phyloP scores from a whole-genome alignment of 1,140 invertebrate genomes.

The Listronotus bonariensis region DNA sequence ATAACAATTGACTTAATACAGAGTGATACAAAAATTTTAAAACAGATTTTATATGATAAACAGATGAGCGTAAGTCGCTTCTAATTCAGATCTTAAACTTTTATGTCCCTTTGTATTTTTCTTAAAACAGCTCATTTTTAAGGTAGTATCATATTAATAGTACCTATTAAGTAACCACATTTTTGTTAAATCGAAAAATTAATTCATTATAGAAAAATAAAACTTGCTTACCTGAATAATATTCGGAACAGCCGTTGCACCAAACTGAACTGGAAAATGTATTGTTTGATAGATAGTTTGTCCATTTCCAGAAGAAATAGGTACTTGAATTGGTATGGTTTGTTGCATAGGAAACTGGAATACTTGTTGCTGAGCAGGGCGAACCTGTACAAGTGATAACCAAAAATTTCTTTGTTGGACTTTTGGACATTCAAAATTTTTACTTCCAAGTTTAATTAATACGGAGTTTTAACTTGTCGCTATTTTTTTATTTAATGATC shows the following conservation, averaged over 20 bases:
- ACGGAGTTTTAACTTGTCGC: too few relatives aligned
- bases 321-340: conserved; percentile 89
- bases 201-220: neutral
- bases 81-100: too few relatives aligned
- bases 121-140: too few relatives aligned
- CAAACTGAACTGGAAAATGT: conserved; percentile 84
- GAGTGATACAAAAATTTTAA: too few relatives aligned
- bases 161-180: neutral
- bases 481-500: too few relatives aligned
- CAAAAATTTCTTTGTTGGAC: conserved; percentile 10
- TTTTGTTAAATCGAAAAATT: neutral
- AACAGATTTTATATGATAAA: too few relatives aligned
- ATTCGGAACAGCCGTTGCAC: conserved; percentile 63
- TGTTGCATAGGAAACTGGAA: conserved; percentile 83
- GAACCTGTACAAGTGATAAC: conserved; percentile 60
- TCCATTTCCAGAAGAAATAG: conserved; percentile 85
- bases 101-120: too few relatives aligned
- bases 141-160: neutral
- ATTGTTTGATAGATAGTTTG: conserved; percentile 93
- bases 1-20: too few relatives aligned
- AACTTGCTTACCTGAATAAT: conserved; percentile 58
- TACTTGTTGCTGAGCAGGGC: conserved; percentile 59
- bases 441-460: too few relatives aligned
- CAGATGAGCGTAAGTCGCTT: too few relatives aligned
- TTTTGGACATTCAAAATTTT: too few relatives aligned